Evolutionary conservation across 2,888 invertebrate genomes (phyloP).

Genomic region (Coenonympha arcania): DNA sequence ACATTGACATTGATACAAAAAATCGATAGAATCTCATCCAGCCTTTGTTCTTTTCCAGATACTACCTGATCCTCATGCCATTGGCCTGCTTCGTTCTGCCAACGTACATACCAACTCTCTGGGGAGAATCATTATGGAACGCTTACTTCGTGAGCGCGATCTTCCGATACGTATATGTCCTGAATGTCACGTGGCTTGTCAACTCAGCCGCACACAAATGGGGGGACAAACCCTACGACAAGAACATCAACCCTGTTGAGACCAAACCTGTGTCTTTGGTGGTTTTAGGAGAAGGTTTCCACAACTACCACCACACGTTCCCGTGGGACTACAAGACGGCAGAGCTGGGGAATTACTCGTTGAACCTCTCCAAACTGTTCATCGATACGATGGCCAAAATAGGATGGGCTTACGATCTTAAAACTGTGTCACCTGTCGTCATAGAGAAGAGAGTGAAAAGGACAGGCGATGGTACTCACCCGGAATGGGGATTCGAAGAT

Average conservation of each 20-base stretch:
- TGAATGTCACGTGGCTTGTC: conserved; percentile 92
- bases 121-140: conserved; percentile 78
- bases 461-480: conserved; percentile 83
- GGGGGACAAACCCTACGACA: conserved; percentile 85
- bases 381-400: conserved; percentile 85
- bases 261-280: conserved; percentile 78
- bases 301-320: conserved; percentile 90
- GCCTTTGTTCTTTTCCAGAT: conserved; percentile 57
- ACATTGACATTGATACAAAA: too few species aligned
- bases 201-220: conserved; percentile 91
- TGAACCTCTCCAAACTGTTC: conserved; percentile 82
- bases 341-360: conserved; percentile 80
- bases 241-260: conserved; percentile 81
- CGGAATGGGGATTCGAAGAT: conserved; percentile 84
- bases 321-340: conserved; percentile 90
- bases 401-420: conserved; percentile 91
- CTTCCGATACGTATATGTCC: conserved; percentile 84
- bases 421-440: conserved; percentile 81
- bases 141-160: conserved; percentile 80
- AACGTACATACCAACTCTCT: conserved; percentile 80
- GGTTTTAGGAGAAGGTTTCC: conserved; percentile 86
- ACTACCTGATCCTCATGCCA: conserved; percentile 82
- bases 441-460: conserved; percentile 80
- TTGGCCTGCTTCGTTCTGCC: conserved; percentile 84
- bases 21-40: too few species aligned